Evolutionary conservation across 1,140 invertebrate species (phyloP).

Genomic region (Drosophila trapezifrons): DNA sequence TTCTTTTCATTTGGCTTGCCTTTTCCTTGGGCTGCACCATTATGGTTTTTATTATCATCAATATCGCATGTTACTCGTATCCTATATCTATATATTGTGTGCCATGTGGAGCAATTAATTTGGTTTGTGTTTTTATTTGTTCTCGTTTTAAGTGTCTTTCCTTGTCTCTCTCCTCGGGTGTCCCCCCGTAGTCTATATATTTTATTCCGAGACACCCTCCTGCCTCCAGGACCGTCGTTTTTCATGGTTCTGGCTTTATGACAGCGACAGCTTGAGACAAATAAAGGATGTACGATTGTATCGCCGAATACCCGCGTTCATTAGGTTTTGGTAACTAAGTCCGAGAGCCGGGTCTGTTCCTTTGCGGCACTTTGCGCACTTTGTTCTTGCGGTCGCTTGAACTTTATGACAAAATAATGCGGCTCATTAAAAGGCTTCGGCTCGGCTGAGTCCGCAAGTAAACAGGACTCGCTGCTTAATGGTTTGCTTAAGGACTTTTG

Average conservation of each 20-base stretch:
- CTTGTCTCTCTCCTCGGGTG: constrained; percentile 3
- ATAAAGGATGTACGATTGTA: constrained; percentile 60
- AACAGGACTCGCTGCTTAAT: constrained; percentile 42
- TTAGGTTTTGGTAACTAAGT: constrained; percentile 48
- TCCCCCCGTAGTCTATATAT: constrained; percentile 23
- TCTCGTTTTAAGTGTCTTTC: constrained; percentile 68
- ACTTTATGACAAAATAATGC: constrained; percentile 61
- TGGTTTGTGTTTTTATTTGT: constrained; percentile 67
- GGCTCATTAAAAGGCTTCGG: constrained; percentile 51
- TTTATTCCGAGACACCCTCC: constrained; percentile 6
- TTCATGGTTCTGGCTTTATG: constrained; percentile 77
- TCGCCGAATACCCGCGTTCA: constrained; percentile 37
- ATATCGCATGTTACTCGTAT: constrained; percentile 68
- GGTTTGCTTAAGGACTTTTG: constrained; percentile 46
- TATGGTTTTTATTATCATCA: constrained; percentile 81
- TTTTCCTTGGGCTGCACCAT: constrained; percentile 47
- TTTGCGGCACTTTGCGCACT: constrained; percentile 44
- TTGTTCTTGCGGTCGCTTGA: constrained; percentile 69
- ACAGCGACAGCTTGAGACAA: constrained; percentile 72
- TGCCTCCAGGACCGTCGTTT: constrained; percentile 25
- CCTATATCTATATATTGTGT: constrained; percentile 48
- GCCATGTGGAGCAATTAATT: constrained; percentile 75
- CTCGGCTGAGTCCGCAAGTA: constrained; percentile 14
- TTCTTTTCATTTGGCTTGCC: constrained; percentile 27
- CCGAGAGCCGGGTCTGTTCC: constrained; percentile 33